A percentile compares a stretch with the other conserved stretches of the same genome.
phyloP scores from a whole-genome alignment of 2,888 invertebrate species.

The Microplitis deprimator region DNA sequence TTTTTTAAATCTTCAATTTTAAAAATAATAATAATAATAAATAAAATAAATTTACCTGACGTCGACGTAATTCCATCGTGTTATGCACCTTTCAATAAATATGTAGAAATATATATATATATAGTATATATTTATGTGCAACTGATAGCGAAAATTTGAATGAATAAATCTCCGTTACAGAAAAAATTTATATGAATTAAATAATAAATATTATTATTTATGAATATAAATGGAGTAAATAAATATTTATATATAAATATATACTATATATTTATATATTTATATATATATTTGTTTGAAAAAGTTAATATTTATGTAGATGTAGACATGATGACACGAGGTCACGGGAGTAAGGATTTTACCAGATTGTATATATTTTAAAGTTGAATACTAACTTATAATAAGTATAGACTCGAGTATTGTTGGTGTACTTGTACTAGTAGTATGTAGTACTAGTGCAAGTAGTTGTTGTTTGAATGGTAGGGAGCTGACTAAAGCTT shows the following conservation, averaged over 20 bases:
- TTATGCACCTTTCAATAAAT: too few relatives aligned
- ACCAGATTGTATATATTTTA: too few relatives aligned
- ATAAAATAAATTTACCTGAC: conserved; percentile 42
- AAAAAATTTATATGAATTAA: not conserved
- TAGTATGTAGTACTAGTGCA: not conserved
- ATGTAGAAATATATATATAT: too few relatives aligned
- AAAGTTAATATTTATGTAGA: not conserved
- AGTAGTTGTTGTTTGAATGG: not conserved
- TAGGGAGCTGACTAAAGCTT: not conserved
- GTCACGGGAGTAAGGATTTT: not conserved
- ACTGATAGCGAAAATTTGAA: not conserved
- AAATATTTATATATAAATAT: not conserved
- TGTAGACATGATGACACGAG: not conserved
- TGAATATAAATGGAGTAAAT: too few relatives aligned
- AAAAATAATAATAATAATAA: conserved; percentile 25
- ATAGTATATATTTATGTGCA: too few relatives aligned
- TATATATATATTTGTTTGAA: too few relatives aligned
- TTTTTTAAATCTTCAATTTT: not conserved
- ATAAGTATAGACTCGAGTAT: not conserved
- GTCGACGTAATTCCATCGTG: not conserved
- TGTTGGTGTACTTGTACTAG: not conserved
- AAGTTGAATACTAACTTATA: too few relatives aligned
- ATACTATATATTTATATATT: too few relatives aligned
- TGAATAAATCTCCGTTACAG: not conserved
- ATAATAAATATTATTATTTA: too few relatives aligned